These are phyloP conservation scores for Drosophila leontia DNA, from an alignment of 1,140 invertebrate genomes.

Conservation along the genomic window DNA sequence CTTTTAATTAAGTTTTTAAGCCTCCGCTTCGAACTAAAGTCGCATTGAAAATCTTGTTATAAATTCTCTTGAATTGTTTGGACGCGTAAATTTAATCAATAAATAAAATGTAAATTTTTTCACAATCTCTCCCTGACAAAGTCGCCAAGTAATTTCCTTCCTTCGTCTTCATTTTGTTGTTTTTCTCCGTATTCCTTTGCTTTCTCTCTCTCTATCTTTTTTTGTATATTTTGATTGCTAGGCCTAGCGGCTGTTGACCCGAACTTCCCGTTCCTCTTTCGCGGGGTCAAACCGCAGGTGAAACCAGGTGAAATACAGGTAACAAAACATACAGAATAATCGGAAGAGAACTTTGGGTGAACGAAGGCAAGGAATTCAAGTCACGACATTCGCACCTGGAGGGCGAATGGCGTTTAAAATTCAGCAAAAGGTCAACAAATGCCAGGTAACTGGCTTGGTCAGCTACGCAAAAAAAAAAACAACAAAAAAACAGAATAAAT, in stretches of 20 bases:
- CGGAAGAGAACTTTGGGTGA: conserved; percentile 22
- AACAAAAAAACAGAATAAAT: background rate
- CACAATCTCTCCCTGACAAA: conserved; percentile 6
- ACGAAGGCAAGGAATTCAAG: conserved; percentile 56
- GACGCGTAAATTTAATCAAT: conserved; percentile 34
- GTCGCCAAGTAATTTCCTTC: conserved; percentile 25
- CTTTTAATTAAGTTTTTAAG: conserved; percentile 49
- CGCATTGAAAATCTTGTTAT: conserved; percentile 22
- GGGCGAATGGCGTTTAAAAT: conserved; percentile 66
- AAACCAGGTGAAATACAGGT: conserved; percentile 4
- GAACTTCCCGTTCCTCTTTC: conserved; percentile 1
- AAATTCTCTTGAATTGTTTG: conserved; percentile 23
- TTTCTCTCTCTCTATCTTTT: background rate
- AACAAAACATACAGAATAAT: conserved; percentile 11
- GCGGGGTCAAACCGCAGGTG: conserved; percentile 21
- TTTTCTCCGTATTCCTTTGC: background rate
- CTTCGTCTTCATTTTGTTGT: background rate
- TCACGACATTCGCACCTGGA: conserved; percentile 67
- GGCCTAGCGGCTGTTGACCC: conserved; percentile 47
- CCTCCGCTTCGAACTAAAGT: conserved; percentile 3
- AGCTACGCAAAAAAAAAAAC: conserved; percentile 6
- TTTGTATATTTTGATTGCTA: conserved; percentile 28
- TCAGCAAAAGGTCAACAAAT: conserved; percentile 54
- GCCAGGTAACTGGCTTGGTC: conserved; percentile 35
- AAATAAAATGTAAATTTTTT: conserved; percentile 40